Base-by-base conservation (phyloP, 2,113 vertebrate genomes). In the Trematomus loennbergii region DNA sequence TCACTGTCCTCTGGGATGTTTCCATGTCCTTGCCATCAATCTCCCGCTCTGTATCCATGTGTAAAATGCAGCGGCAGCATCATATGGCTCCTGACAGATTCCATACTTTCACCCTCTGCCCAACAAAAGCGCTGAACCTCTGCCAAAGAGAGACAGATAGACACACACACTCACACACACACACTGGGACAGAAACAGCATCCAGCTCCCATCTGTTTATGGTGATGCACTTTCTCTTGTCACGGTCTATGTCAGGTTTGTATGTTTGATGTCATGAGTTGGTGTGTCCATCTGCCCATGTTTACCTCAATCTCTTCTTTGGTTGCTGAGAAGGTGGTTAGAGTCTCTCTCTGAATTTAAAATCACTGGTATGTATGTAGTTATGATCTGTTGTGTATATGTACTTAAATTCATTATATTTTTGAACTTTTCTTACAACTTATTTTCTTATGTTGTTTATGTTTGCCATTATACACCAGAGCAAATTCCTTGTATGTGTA, bases 21-120 rank as follows among this genome's bases (percentile, higher is more conserved):
- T 67, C 49, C 53, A 2, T 72, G 71, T 71, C 82, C 76, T 81
- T 58, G 57, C 69, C 88, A 86, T 92, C 87, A 88, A 81, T 92
- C 81, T 85, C 73, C 25, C 40, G 15, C 63, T 64, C 55, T 53
- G 67, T 53, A 40, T 81, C 15, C n/a, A 48, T 69, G 40, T 66
- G 85, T 87, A 86, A 92, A 88, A 71, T 85, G 89, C 86, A 81
- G 88, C 81, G 88, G 84, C 92, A 86, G 87, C 90, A 87, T 92
- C 90, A 87, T 91, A 87, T 90, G 92, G 81, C 70, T 62, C 60
- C 66, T 93, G 93, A 92, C 92, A 94, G 86, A 84, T 87, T 81
- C 88, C 88, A 91, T 89, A 89, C 84, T 83, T 91, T 79, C 69
- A 58, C 82, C 78, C 85, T 87, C 74, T 59, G 63, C 85, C 86